phyloP scores from a whole-genome alignment of 2,797 vertebrate species.

The Ciconia nigra region DNA sequence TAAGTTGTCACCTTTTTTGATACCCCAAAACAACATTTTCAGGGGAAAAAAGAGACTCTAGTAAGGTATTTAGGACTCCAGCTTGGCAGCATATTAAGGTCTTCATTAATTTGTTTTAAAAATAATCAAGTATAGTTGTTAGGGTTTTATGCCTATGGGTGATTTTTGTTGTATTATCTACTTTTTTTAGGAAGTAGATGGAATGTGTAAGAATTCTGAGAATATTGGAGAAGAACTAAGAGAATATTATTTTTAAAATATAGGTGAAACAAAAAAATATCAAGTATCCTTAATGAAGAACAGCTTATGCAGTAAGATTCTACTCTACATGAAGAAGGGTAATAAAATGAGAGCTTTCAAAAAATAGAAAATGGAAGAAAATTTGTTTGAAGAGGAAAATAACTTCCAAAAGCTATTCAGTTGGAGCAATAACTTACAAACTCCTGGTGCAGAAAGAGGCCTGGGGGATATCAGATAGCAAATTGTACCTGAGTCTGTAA shows the following conservation, averaged over 20 bases:
- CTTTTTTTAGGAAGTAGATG: background rate
- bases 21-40: background rate
- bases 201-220: background rate
- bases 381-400: background rate
- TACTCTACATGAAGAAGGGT: background rate
- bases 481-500: background rate
- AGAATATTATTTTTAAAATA: background rate
- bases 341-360: background rate
- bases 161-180: background rate
- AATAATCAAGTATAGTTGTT: background rate
- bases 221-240: background rate
- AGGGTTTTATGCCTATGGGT: fast-evolving
- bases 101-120: background rate
- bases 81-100: background rate
- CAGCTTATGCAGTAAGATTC: background rate
- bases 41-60: background rate
- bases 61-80: background rate
- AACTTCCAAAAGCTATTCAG: background rate
- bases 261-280: background rate
- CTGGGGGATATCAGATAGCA: background rate
- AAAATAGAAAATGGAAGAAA: background rate
- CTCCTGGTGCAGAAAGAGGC: background rate
- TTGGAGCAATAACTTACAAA: background rate
- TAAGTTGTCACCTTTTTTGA: background rate
- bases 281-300: background rate